Base-by-base conservation (phyloP, 2,888 invertebrate species). In the Rhagium mordax region DNA sequence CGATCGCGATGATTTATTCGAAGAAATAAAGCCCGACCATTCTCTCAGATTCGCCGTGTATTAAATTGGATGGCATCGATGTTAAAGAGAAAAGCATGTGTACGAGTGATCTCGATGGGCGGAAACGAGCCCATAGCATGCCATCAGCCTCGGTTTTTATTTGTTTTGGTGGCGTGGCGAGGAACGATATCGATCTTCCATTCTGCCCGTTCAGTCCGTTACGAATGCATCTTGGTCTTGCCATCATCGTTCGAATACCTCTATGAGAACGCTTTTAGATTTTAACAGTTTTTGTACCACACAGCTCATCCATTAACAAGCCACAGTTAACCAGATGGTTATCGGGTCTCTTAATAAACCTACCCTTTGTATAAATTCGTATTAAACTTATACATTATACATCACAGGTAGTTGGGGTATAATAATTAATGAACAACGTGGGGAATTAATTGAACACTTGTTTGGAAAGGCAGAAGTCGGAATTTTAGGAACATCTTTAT, bases 81-180 rank as follows among this genome's bases (percentile, higher is more conserved):
- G 49, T 21, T 16, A 49, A 29, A 55, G 48, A 48, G 68, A 47
- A 62, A 64, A 64, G 59, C 57, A 57, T 64, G 59, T 72, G 75
- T 70, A 70, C 69, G 60, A 72, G 62, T 71, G 75, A 77, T 77
- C 75, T 74, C 69, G 74, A 78, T 78, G 75, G 75, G 71, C 74
- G 78, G 78, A 78, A 78, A 76, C 76, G 60, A 69, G 74, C 73
- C 78, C 74, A 72, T 72, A 70, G 72, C 75, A 75, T 74, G 70
- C 72, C 77, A 74, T 71, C 74, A 69, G 76, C 27, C 24, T 67
- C 49, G 66, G 49, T 75, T 78, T 78, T 74, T 71, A 72, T 78
- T 76, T 71, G 72, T 78, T 76, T 76, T 76, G 70, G 70, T 72
- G 70, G 74, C 60, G 60, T 64, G 72, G 70, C 68, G 53, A 51